These are phyloP conservation scores for Aphaenogaster rudis DNA, from an alignment of 1,140 invertebrate species.

Conservation along the genomic window DNA sequence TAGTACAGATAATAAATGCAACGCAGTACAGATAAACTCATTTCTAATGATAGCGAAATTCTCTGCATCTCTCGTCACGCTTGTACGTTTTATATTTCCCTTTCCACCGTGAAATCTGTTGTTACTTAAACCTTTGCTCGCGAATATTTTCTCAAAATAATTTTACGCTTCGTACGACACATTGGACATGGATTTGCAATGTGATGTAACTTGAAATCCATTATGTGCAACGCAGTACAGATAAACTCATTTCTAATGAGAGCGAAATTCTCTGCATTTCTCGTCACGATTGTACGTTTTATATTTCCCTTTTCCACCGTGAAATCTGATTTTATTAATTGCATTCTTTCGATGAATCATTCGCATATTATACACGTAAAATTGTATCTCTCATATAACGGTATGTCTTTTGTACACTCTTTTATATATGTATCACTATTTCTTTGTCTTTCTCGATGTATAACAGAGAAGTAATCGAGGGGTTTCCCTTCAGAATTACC, in stretches of 20 bases:
- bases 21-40: background rate
- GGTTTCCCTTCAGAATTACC: background rate
- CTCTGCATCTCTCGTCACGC: background rate
- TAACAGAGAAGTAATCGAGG: background rate
- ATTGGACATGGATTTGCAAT: background rate
- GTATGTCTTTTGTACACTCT: background rate
- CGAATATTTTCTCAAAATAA: background rate
- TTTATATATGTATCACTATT: background rate
- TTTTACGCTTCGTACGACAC: background rate
- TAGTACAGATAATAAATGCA: too few species aligned
- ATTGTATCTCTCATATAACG: background rate
- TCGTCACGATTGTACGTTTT: background rate
- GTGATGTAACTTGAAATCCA: background rate
- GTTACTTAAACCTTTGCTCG: background rate
- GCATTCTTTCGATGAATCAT: background rate
- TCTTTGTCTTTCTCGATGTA: background rate
- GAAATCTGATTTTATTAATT: background rate
- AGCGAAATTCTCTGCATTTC: background rate
- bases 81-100: background rate
- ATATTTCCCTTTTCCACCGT: background rate
- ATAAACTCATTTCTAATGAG: background rate
- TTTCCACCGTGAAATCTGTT: background rate
- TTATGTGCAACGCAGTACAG: background rate
- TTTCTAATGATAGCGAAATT: background rate
- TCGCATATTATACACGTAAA: background rate